phyloP scores from a whole-genome alignment of 2,113 vertebrate species.

The Tachysurus vachellii region DNA sequence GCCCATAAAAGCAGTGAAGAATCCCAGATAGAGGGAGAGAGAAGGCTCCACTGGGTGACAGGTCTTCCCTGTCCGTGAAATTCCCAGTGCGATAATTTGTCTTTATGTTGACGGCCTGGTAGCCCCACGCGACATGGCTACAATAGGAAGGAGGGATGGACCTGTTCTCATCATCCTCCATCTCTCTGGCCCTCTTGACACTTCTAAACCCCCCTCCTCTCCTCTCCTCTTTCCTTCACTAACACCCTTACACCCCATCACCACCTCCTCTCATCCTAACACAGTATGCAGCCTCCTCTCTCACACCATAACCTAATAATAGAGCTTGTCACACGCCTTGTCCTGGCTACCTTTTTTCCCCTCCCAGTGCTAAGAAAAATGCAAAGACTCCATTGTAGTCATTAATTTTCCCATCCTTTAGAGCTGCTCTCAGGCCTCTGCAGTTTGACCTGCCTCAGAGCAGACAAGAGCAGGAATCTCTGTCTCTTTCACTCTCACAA shows the following conservation, averaged over 20 bases:
- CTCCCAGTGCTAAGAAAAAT: slow-evolving; percentile 87
- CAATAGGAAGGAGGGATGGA: slow-evolving; percentile 75
- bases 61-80: slow-evolving; percentile 81
- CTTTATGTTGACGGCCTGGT: slow-evolving; percentile 86
- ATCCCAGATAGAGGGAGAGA: slow-evolving; percentile 53
- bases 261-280: slow-evolving; percentile 71
- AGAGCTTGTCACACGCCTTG: slow-evolving; percentile 98
- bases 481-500: slow-evolving; percentile 74
- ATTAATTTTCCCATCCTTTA: slow-evolving; percentile 98
- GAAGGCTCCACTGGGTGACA: slow-evolving; percentile 78
- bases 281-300: slow-evolving; percentile 79
- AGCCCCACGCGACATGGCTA: slow-evolving; percentile 78
- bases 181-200: slow-evolving; percentile 90
- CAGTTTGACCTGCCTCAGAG: slow-evolving; percentile 87
- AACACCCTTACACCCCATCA: slow-evolving; percentile 64
- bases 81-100: slow-evolving; percentile 86
- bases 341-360: slow-evolving; percentile 77
- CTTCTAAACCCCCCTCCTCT: slow-evolving; percentile 77
- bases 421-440: slow-evolving; percentile 80
- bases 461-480: slow-evolving; percentile 81
- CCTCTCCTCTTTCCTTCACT: slow-evolving; percentile 46
- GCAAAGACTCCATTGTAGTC: slow-evolving; percentile 97
- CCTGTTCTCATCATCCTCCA: slow-evolving; percentile 95
- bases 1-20: slow-evolving; percentile 68
- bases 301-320: slow-evolving; percentile 97